These are phyloP conservation scores for Leptura quadrifasciata DNA, from an alignment of 2,888 invertebrate species.

Conservation along the genomic window DNA sequence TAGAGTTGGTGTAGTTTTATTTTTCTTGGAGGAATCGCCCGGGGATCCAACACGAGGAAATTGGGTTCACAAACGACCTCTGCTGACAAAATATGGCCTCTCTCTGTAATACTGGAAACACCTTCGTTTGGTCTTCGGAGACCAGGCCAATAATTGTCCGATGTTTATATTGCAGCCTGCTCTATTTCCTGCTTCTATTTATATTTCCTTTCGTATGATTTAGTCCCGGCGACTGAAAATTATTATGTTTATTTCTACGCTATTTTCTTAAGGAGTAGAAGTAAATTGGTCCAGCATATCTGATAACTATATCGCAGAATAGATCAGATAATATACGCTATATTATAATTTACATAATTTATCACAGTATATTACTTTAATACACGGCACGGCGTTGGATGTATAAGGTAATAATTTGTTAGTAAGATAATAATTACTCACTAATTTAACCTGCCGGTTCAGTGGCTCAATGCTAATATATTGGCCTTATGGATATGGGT, in stretches of 20 bases:
- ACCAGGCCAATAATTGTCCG: conserved; percentile 32
- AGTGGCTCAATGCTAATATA: too few relatives aligned
- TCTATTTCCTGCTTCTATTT: neutral
- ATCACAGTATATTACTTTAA: too few relatives aligned
- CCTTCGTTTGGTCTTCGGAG: conserved; percentile 30
- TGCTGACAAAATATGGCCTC: conserved; percentile 38
- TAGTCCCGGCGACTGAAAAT: neutral
- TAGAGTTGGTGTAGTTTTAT: conserved; percentile 43
- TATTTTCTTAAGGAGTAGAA: neutral
- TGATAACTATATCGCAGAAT: too few relatives aligned
- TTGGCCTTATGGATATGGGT: too few relatives aligned
- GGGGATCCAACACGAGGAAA: conserved; percentile 42
- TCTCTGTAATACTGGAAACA: conserved; percentile 35
- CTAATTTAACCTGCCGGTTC: too few relatives aligned
- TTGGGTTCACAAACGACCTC: conserved; percentile 44
- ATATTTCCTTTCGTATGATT: neutral
- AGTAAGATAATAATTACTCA: too few relatives aligned
- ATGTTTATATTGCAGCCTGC: conserved; percentile 22
- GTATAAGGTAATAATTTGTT: too few relatives aligned
- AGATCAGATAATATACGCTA: too few relatives aligned
- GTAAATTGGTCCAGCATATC: too few relatives aligned
- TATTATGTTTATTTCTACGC: neutral
- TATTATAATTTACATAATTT: too few relatives aligned
- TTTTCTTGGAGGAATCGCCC: conserved; percentile 44
- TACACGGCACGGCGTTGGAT: too few relatives aligned